Percentiles rank a stretch among this genome's conserved stretches.
phyloP scores from a whole-genome alignment of 1,140 invertebrate species.

The Zeugodacus cucurbitae region DNA sequence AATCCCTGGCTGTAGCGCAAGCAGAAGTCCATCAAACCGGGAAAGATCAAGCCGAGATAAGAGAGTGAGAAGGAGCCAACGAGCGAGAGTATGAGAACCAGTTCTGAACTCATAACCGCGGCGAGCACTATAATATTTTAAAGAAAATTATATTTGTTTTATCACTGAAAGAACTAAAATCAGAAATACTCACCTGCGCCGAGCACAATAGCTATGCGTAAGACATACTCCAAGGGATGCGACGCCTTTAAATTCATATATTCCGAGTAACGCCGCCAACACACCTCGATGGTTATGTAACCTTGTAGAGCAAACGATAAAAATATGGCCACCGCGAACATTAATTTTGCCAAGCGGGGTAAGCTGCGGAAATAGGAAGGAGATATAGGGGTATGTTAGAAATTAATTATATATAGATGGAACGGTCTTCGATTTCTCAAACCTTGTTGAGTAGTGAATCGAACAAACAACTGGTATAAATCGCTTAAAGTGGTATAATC shows the following conservation, averaged over 20 bases:
- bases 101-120: not conserved
- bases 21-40: constrained; percentile 39
- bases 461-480: too few relatives aligned
- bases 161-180: too few relatives aligned
- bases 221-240: constrained; percentile 20
- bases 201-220: not conserved
- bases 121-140: not conserved
- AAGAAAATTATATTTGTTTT: not conserved
- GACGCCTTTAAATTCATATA: not conserved
- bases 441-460: too few relatives aligned
- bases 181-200: not conserved
- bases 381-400: not conserved
- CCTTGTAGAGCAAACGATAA: constrained; percentile 90
- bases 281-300: constrained; percentile 88
- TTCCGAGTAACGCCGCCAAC: constrained; percentile 72
- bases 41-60: constrained; percentile 35
- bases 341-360: constrained; percentile 77
- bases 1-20: constrained; percentile 19
- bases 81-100: constrained; percentile 30
- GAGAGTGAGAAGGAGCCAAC: constrained; percentile 40
- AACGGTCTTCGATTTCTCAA: too few relatives aligned
- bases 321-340: constrained; percentile 87
- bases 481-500: too few relatives aligned
- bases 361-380: constrained; percentile 70
- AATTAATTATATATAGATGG: too few relatives aligned